These are phyloP conservation scores for Acanthochromis polyacanthus DNA, from an alignment of 2,113 vertebrate species.

Conservation along the genomic window DNA sequence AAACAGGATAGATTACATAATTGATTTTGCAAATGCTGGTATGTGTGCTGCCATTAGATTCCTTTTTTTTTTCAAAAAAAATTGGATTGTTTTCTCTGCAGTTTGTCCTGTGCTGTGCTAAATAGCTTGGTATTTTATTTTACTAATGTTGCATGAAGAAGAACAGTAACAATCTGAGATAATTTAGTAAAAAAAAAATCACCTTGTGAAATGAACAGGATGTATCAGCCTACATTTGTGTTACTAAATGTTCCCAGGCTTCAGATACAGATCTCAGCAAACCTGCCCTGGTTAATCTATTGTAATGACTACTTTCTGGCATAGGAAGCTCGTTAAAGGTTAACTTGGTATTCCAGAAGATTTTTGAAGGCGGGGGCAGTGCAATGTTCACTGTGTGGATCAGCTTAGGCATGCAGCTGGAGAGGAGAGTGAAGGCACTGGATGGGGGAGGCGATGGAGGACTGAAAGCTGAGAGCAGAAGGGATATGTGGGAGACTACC, in stretches of 20 bases:
- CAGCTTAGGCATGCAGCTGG: conserved; percentile 49
- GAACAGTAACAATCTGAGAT: no score
- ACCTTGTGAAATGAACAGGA: no score
- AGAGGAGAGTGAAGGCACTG: conserved; percentile 14
- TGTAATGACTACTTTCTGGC: neutral
- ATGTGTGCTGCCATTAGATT: no score
- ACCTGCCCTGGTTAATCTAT: conserved; percentile 6
- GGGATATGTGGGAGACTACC: conserved; percentile 26
- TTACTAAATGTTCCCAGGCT: neutral
- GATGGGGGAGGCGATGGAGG: conserved; percentile 29
- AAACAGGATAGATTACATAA: no score
- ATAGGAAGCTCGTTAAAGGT: conserved; percentile 41
- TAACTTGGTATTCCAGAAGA: neutral
- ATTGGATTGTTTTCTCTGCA: no score
- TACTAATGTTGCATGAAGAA: neutral
- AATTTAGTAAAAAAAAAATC: no score
- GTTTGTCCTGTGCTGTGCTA: no score
- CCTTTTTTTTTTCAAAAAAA: no score
- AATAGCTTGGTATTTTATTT: neutral
- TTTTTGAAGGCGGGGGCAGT: neutral
- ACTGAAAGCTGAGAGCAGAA: conserved; percentile 22
- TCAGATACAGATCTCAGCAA: neutral
- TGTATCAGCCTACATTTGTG: neutral
- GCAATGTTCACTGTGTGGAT: neutral
- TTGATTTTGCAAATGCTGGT: neutral